Conservation (phyloP, 2,888 invertebrate genomes). For the Cistogaster globosa region DNA sequence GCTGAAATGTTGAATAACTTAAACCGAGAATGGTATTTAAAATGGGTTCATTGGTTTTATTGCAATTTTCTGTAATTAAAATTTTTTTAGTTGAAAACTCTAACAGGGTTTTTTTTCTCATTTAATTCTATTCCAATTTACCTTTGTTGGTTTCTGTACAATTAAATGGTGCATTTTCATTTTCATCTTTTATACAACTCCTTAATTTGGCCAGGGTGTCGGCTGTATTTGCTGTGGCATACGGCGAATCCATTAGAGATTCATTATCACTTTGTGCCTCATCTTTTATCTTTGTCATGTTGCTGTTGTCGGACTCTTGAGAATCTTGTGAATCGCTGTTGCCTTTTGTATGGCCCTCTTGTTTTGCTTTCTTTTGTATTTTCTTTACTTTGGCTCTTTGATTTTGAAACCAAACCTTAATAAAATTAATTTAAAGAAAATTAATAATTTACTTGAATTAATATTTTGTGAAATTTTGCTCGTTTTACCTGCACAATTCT, state of each 20-base stretch:
- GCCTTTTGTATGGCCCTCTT: constrained; percentile 83
- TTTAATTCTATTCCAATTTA: constrained; percentile 59
- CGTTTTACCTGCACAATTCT: constrained; percentile 90
- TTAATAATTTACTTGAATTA: neutral
- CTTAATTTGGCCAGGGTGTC: constrained; percentile 64
- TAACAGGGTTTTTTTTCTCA: too few species aligned
- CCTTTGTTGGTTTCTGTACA: constrained; percentile 83
- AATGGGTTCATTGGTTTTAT: constrained; percentile 82
- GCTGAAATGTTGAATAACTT: constrained; percentile 83
- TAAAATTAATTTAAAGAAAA: constrained; percentile 32
- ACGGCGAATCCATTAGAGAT: constrained; percentile 81
- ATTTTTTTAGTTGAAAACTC: neutral
- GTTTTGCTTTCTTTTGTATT: constrained; percentile 86
- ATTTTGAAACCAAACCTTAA: constrained; percentile 87
- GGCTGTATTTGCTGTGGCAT: constrained; percentile 72
- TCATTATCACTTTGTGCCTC: constrained; percentile 85
- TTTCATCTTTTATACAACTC: constrained; percentile 80
- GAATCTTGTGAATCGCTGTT: constrained; percentile 83
- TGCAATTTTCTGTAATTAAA: constrained; percentile 80
- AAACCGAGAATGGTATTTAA: constrained; percentile 82
- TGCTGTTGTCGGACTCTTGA: constrained; percentile 84
- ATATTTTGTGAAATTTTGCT: neutral
- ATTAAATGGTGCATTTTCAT: constrained; percentile 80
- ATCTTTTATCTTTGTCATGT: constrained; percentile 85
- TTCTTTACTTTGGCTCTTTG: constrained; percentile 87